phyloP scores from a whole-genome alignment of 2,113 vertebrate genomes.

The Seriola rivoliana region DNA sequence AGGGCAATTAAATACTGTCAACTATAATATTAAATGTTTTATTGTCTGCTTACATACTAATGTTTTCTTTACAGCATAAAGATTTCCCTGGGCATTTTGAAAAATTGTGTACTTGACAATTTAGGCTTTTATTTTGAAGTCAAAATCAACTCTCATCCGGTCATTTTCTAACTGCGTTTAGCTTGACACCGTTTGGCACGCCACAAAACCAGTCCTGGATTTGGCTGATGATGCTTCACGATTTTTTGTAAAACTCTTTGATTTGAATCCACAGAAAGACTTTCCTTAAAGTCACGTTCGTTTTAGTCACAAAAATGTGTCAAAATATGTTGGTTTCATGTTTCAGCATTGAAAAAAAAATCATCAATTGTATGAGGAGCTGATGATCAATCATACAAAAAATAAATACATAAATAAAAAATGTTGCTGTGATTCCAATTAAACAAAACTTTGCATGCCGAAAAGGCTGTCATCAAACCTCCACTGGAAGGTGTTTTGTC shows the following conservation, averaged over 20 bases:
- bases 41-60: fast-evolving
- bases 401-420: neutral
- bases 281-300: neutral
- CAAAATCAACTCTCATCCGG: neutral
- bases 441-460: neutral
- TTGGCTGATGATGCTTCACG: neutral
- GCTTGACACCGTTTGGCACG: neutral
- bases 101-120: neutral
- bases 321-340: neutral
- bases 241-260: neutral
- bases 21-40: neutral
- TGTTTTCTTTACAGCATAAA: neutral
- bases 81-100: neutral
- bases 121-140: constrained; percentile 54
- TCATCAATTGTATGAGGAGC: no score
- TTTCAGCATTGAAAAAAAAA: neutral
- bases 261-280: neutral
- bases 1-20: neutral
- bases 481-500: neutral
- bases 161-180: neutral
- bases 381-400: neutral
- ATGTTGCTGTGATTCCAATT: neutral
- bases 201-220: constrained; percentile 67
- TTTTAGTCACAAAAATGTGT: neutral
- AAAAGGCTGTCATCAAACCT: neutral